These are phyloP conservation scores for Catharus fuscescens DNA, from an alignment of 2,113 vertebrate genomes.

Conservation along the genomic window DNA sequence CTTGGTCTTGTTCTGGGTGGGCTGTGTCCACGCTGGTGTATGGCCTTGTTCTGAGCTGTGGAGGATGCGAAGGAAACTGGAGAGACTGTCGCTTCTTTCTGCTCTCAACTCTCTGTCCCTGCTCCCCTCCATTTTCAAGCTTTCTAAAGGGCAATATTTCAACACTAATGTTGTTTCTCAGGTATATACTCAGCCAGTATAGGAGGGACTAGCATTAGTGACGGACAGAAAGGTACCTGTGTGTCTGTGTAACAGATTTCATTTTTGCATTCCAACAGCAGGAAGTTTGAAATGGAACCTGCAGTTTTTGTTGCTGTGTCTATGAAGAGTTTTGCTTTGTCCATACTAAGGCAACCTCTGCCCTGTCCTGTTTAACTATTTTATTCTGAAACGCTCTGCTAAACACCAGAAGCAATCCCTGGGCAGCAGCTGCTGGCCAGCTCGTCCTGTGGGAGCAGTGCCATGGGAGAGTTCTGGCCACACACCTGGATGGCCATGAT, in stretches of 20 bases:
- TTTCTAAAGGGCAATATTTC: constrained; percentile 79
- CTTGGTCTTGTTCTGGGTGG: constrained; percentile 40
- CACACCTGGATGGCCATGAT: background rate
- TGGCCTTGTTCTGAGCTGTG: constrained; percentile 53
- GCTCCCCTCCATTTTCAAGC: constrained; percentile 51
- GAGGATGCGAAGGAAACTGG: constrained; percentile 26
- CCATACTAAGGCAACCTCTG: background rate
- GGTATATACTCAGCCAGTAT: constrained; percentile 75
- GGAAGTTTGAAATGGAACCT: background rate
- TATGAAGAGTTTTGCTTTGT: background rate
- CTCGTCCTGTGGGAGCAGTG: background rate
- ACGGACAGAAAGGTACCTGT: constrained; percentile 27
- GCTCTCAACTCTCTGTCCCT: constrained; percentile 11
- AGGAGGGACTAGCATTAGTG: constrained; percentile 60
- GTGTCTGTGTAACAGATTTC: background rate
- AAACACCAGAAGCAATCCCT: background rate
- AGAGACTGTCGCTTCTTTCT: constrained; percentile 65
- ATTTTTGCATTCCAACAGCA: constrained; percentile 3
- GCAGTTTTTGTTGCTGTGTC: background rate
- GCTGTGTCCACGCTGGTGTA: constrained; percentile 15
- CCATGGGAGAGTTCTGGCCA: background rate
- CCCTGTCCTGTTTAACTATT: background rate
- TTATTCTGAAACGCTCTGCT: background rate
- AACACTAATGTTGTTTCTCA: constrained; percentile 88
- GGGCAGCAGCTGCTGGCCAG: constrained; percentile 15